phyloP scores from a whole-genome alignment of 1,140 invertebrate genomes.

The Drosophila sproati region DNA sequence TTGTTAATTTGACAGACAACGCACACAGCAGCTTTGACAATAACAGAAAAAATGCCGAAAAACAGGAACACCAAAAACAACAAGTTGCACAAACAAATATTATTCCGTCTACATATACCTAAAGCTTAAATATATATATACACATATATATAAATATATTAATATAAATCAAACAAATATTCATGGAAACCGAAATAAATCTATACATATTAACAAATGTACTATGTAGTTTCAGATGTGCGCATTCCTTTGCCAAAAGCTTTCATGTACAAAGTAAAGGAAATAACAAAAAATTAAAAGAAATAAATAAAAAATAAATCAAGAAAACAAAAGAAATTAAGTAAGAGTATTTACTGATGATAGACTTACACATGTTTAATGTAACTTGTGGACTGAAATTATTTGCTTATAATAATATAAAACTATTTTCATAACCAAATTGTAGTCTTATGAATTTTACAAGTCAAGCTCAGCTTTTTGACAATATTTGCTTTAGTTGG shows the following conservation, averaged over 20 bases:
- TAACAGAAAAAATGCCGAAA: conserved; percentile 23
- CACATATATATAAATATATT: conserved; percentile 2
- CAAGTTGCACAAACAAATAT: conserved; percentile 34
- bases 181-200: background rate
- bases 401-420: too few species aligned
- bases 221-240: background rate
- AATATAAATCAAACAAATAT: background rate
- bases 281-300: background rate
- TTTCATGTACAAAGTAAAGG: background rate
- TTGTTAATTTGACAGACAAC: conserved; percentile 74
- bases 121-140: conserved; percentile 27
- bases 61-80: conserved; percentile 10
- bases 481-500: too few species aligned
- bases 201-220: background rate
- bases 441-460: too few species aligned
- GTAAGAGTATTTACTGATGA: too few species aligned
- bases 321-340: too few species aligned
- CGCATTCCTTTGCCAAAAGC: too few species aligned
- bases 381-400: too few species aligned
- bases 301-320: background rate
- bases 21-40: conserved; percentile 45
- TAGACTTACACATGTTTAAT: too few species aligned
- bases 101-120: conserved; percentile 8
- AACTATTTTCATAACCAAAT: too few species aligned
- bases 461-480: too few species aligned